These are phyloP conservation scores for Tetramorium bicarinatum DNA, from an alignment of 2,888 invertebrate species.

Conservation along the genomic window DNA sequence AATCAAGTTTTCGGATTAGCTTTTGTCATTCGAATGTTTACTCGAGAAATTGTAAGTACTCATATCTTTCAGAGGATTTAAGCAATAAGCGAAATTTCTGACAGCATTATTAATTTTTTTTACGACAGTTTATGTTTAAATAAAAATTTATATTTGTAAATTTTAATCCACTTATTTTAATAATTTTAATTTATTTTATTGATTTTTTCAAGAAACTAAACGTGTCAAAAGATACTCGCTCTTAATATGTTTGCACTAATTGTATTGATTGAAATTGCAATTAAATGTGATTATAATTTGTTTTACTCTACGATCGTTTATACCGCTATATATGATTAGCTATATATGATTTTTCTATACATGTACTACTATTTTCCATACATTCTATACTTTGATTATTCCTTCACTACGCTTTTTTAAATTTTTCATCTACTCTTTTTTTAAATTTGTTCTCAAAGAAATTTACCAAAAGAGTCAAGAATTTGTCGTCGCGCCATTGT, in stretches of 20 bases:
- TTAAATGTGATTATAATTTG: not conserved
- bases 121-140: not conserved
- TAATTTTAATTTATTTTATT: not conserved
- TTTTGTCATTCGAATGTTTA: conserved; percentile 5
- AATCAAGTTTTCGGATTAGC: not conserved
- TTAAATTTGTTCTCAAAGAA: not conserved
- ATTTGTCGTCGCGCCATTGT: not conserved
- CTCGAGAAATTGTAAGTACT: not conserved
- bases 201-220: not conserved
- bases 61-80: not conserved
- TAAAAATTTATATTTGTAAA: not conserved
- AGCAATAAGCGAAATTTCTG: not conserved
- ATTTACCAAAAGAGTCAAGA: not conserved
- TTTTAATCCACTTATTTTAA: not conserved
- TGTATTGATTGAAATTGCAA: not conserved
- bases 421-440: not conserved
- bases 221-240: not conserved
- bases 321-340: too few relatives aligned
- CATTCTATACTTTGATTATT: conserved; percentile 1
- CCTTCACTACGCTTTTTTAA: not conserved
- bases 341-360: not conserved
- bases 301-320: not conserved
- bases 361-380: not conserved
- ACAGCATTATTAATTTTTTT: not conserved
- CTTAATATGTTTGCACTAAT: not conserved